phyloP scores from a whole-genome alignment of 2,888 invertebrate genomes.

The Hermaeophaga mercurialis region DNA sequence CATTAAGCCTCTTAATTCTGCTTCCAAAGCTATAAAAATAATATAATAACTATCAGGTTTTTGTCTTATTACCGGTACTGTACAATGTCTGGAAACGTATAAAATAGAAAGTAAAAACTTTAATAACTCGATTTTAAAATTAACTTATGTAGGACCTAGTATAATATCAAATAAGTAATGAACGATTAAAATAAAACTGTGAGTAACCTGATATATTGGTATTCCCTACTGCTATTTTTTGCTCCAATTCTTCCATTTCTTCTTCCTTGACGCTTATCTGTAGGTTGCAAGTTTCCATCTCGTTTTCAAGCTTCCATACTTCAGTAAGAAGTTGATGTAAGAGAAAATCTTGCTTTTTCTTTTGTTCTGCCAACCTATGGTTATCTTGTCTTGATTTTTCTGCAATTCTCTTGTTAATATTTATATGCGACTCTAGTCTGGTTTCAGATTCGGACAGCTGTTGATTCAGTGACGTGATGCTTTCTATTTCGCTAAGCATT shows the following conservation, averaged over 20 bases:
- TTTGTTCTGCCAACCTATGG: slow-evolving; percentile 62
- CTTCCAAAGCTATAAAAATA: slow-evolving; percentile 67
- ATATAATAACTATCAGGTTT: background rate
- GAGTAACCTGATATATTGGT: slow-evolving; percentile 61
- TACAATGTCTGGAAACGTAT: no score
- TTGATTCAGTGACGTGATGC: slow-evolving; percentile 61
- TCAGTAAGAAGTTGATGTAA: slow-evolving; percentile 71
- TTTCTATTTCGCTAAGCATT: slow-evolving; percentile 64
- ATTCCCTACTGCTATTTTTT: slow-evolving; percentile 70
- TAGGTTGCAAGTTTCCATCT: slow-evolving; percentile 66
- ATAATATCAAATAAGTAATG: no score
- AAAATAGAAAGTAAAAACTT: no score
- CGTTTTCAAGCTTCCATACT: slow-evolving; percentile 72
- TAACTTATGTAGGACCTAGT: no score
- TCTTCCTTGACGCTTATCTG: slow-evolving; percentile 69
- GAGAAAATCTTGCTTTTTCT: slow-evolving; percentile 60
- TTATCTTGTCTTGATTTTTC: slow-evolving; percentile 68
- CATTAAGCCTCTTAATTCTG: slow-evolving; percentile 71
- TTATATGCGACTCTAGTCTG: slow-evolving; percentile 67
- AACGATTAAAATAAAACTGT: no score
- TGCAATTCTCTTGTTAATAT: slow-evolving; percentile 67
- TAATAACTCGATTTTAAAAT: no score
- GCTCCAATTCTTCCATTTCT: slow-evolving; percentile 64
- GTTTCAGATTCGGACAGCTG: slow-evolving; percentile 68
- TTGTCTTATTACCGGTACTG: no score